Base-by-base conservation (phyloP, 2,888 invertebrate genomes). In the Mythimna pallens region DNA sequence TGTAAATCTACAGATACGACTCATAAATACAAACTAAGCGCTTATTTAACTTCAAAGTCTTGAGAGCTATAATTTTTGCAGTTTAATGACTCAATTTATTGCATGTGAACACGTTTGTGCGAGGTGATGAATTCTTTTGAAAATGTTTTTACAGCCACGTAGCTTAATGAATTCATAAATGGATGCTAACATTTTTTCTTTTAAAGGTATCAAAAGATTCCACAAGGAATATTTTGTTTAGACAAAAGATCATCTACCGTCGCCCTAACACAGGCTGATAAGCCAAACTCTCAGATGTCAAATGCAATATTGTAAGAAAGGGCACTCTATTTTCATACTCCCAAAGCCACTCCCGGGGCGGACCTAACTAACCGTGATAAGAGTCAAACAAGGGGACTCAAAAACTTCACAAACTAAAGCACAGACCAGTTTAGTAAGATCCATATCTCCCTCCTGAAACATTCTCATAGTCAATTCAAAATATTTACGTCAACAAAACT, bases 321-420 rank as follows among this genome's bases (percentile, higher is more conserved):
- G 90, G 90, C 90, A 91, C 90, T 93, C 88, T 90, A 90, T 91
- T 92, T 91, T 90, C 88, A 89, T 91, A 91, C 86, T 89, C 89
- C 88, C 86, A 78, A 86, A 86, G 90, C 87, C 84, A 86, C 89
- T 91, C 92, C 89, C 90, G 87, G 81, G 89, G 88, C 91, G 92
- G 87, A 91, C 80, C 92, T 94, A 95, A 94, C 93, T 93, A 94
- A 95, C 94, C 94, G 93, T 94, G 93, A 93, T 93, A 91, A 93
- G 89, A 93, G 89, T 90, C 89, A 91, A 91, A 91, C 90, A 90
- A 90, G 90, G 90, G 91, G 89, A 90, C 89, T 89, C 89, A 89
- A 89, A 91, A 91, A 93, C 89, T 90, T 92, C 88, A 88, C 90
- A 89, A 92, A 93, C 92, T 92, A 92, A 92, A 89, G 89, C 88